Conservation (phyloP, 2,113 vertebrate species). For the Dicaeum eximium region DNA sequence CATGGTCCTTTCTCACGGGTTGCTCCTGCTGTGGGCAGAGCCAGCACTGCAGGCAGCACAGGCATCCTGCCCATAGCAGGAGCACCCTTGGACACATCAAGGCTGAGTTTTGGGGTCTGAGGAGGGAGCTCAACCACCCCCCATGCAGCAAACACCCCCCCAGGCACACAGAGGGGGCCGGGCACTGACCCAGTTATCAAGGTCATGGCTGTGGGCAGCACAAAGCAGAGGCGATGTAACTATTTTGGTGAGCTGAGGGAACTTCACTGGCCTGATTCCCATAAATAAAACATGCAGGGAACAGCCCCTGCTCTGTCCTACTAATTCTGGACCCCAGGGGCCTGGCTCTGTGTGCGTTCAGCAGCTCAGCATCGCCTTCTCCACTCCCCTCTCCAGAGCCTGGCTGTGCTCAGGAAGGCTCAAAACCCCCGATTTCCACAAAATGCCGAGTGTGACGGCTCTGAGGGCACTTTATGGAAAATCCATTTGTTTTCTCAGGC, state of each 20-base stretch:
- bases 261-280: slow-evolving; percentile 59
- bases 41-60: not conserved
- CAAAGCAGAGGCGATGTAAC: not conserved
- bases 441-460: not conserved
- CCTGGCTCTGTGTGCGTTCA: not conserved
- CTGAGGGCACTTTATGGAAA: not conserved
- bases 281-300: slow-evolving; percentile 68
- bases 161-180: fast-evolving
- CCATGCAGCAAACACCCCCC: not conserved
- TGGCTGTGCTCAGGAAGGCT: not conserved
- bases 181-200: slow-evolving; percentile 39
- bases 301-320: slow-evolving; percentile 62
- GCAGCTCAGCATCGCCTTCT: not conserved
- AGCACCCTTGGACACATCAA: not conserved
- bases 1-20: not conserved
- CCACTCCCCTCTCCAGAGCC: not conserved
- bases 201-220: slow-evolving; percentile 34
- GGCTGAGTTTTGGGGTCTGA: not conserved
- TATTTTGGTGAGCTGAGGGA: slow-evolving; percentile 43
- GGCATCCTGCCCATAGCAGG: not conserved
- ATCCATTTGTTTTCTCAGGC: not conserved
- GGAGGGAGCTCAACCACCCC: not conserved
- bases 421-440: not conserved
- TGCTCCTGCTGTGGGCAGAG: not conserved
- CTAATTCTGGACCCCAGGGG: slow-evolving; percentile 63